Conservation (phyloP, 2,888 invertebrate genomes). For the Chironomus riparius region DNA sequence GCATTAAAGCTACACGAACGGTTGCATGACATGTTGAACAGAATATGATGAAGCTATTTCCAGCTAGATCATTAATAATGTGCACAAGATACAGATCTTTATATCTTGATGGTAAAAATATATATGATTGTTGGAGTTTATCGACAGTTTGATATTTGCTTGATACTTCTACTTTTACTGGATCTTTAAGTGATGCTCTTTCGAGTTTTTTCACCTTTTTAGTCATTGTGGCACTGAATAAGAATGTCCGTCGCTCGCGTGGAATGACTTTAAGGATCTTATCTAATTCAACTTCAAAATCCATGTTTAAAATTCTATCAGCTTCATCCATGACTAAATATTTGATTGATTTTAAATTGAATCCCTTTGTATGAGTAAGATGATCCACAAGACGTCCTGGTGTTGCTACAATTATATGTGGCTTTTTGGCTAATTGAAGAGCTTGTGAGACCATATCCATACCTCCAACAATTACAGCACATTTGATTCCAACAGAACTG, state of each 20-base stretch:
- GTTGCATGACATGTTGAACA: constrained; percentile 92
- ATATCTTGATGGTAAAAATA: constrained; percentile 91
- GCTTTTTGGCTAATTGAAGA: constrained; percentile 83
- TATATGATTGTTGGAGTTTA: constrained; percentile 86
- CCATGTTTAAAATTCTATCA: constrained; percentile 97
- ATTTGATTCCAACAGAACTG: constrained; percentile 85
- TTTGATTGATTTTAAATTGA: constrained; percentile 79
- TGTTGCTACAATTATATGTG: constrained; percentile 94
- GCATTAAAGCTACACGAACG: constrained; percentile 74
- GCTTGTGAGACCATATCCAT: constrained; percentile 98
- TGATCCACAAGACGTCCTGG: constrained; percentile 94
- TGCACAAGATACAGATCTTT: constrained; percentile 97
- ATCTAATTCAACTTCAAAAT: constrained; percentile 95
- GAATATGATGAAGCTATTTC: constrained; percentile 95
- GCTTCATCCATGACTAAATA: constrained; percentile 98
- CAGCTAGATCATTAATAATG: constrained; percentile 87
- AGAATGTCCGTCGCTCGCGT: constrained; percentile 77
- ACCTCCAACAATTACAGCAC: constrained; percentile 94
- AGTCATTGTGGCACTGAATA: constrained; percentile 99
- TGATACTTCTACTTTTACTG: constrained; percentile 91
- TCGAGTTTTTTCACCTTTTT: constrained; percentile 94
- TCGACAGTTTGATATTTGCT: constrained; percentile 98
- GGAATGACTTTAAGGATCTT: constrained; percentile 91
- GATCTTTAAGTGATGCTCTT: constrained; percentile 86
- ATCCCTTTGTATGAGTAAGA: constrained; percentile 96